These are phyloP conservation scores for Leguminivora glycinivorella DNA, from an alignment of 1,140 invertebrate species.

Conservation along the genomic window DNA sequence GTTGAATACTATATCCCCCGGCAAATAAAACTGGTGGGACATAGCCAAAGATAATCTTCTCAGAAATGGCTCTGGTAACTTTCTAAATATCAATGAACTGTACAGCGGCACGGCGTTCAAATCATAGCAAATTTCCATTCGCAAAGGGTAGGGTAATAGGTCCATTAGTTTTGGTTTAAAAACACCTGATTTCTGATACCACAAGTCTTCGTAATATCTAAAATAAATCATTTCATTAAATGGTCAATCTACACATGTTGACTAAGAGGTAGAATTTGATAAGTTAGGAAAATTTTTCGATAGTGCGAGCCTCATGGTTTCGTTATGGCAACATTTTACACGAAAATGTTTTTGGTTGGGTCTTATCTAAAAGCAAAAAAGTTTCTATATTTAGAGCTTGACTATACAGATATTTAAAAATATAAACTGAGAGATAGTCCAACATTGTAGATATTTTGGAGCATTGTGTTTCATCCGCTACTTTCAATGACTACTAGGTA, in stretches of 20 bases:
- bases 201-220: slow-evolving; percentile 71
- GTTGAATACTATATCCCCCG: slow-evolving; percentile 70
- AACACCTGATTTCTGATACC: slow-evolving; percentile 73
- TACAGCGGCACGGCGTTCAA: slow-evolving; percentile 72
- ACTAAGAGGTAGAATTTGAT: too few species aligned
- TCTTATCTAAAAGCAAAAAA: too few species aligned
- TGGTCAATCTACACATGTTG: too few species aligned
- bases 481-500: not conserved
- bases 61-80: slow-evolving; percentile 70
- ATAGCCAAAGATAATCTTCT: slow-evolving; percentile 71
- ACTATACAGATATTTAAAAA: not conserved
- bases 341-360: too few species aligned
- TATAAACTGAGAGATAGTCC: too few species aligned
- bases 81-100: slow-evolving; percentile 71
- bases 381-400: too few species aligned
- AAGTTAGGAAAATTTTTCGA: too few species aligned
- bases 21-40: slow-evolving; percentile 71
- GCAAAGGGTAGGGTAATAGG: slow-evolving; percentile 61
- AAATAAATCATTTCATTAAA: slow-evolving; percentile 27
- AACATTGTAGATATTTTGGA: not conserved
- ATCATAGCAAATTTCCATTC: slow-evolving; percentile 74
- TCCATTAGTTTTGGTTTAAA: slow-evolving; percentile 65
- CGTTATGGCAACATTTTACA: too few species aligned
- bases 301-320: too few species aligned
- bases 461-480: not conserved